A percentile compares a stretch with the other conserved stretches of the same genome.
Evolutionary conservation across 2,888 invertebrate genomes (phyloP).

Genomic region (Didymodactylos carnosus): DNA sequence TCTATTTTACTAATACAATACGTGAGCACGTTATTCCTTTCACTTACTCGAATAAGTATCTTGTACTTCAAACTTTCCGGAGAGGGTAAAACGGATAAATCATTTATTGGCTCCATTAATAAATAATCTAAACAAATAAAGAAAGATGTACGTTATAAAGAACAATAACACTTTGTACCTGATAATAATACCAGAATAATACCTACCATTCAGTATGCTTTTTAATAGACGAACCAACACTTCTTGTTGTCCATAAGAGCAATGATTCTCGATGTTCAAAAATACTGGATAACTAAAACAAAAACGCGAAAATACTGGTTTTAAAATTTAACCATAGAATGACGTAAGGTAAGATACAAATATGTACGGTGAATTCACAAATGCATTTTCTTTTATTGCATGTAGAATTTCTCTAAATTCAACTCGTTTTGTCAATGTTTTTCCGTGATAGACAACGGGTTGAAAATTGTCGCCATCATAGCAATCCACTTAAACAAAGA

Average conservation of each 20-base stretch:
- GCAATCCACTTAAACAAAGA: background rate
- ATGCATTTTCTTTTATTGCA: background rate
- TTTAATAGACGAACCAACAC: conserved; percentile 31
- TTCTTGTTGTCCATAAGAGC: conserved; percentile 29
- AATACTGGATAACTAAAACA: conserved; percentile 28
- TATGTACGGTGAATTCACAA: background rate
- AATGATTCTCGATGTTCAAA: conserved; percentile 33
- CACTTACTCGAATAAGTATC: conserved; percentile 35
- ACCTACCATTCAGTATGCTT: conserved; percentile 43
- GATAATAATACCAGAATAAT: no score
- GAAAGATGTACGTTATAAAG: background rate
- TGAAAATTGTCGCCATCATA: background rate
- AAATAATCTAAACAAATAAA: background rate
- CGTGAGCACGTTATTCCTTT: background rate
- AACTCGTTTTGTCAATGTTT: background rate
- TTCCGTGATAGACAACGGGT: background rate
- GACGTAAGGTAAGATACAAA: background rate
- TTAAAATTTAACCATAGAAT: background rate
- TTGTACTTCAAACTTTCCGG: conserved; percentile 52
- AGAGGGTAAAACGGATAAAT: conserved; percentile 58
- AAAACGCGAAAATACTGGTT: background rate
- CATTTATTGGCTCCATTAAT: conserved; percentile 39
- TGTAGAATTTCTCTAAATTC: background rate
- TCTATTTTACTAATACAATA: background rate
- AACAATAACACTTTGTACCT: background rate